phyloP scores from a whole-genome alignment of 2,888 invertebrate species.

The Drepanosiphum platanoidis region DNA sequence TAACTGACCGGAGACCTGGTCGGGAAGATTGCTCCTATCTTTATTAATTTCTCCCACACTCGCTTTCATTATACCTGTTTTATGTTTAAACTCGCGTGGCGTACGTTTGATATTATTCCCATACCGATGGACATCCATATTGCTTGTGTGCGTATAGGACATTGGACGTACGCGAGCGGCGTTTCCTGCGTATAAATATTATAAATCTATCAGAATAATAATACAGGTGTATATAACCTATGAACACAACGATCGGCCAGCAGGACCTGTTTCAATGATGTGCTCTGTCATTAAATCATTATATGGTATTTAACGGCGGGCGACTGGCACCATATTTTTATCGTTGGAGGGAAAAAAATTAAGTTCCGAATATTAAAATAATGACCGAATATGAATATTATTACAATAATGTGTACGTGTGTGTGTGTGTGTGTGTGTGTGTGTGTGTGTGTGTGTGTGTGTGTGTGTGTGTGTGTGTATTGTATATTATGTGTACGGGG shows the following conservation, averaged over 20 bases:
- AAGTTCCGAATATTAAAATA: constrained; percentile 47
- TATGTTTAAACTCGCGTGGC: too few species aligned
- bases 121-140: neutral
- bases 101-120: neutral
- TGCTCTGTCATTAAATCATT: constrained; percentile 58
- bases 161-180: neutral
- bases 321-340: constrained; percentile 13
- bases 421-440: too few species aligned
- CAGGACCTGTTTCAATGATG: constrained; percentile 38
- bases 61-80: neutral
- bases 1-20: too few species aligned
- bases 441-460: too few species aligned
- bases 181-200: neutral
- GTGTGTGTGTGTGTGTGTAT: too few species aligned
- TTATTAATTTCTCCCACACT: neutral
- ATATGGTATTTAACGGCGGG: constrained; percentile 40
- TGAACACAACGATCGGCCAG: neutral
- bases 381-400: constrained; percentile 24
- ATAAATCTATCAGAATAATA: neutral
- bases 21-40: neutral
- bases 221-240: neutral
- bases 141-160: neutral
- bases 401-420: neutral
- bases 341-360: neutral
- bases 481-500: neutral